A percentile compares a stretch with the other conserved stretches of the same genome.
Conservation (phyloP, 2,797 vertebrate species). For the Chiloscyllium punctatum region DNA sequence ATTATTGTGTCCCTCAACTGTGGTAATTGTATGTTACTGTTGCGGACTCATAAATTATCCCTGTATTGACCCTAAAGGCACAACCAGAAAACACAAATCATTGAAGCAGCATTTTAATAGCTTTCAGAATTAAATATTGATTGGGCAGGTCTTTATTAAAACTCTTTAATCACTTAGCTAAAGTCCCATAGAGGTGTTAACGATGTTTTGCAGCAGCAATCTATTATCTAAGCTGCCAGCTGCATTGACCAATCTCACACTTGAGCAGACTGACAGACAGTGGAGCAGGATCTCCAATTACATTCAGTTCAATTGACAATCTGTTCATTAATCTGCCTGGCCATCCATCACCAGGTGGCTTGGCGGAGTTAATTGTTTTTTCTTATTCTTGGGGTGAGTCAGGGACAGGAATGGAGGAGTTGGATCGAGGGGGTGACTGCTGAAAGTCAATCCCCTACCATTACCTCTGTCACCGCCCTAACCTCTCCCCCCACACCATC, state of each 20-base stretch:
- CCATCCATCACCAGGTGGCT: background rate
- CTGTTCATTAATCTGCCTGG: background rate
- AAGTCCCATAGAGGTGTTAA: background rate
- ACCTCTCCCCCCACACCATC: too few relatives aligned
- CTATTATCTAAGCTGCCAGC: background rate
- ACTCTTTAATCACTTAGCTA: background rate
- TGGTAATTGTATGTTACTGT: background rate
- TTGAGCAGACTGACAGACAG: background rate
- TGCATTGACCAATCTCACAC: background rate
- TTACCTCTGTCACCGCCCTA: too few relatives aligned
- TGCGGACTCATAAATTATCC: background rate
- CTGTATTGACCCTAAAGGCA: background rate
- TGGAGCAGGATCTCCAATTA: background rate
- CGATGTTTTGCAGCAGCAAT: background rate
- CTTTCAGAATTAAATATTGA: background rate
- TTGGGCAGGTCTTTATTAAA: background rate
- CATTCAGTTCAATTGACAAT: background rate
- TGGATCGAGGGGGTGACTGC: too few relatives aligned
- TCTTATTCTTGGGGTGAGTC: background rate
- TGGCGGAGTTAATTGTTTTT: background rate
- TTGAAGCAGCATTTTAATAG: background rate
- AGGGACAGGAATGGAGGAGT: too few relatives aligned
- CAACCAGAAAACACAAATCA: background rate
- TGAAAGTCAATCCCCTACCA: too few relatives aligned
- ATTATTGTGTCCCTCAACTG: background rate